These are phyloP conservation scores for Drosophila kurseongensis DNA, from an alignment of 1,140 invertebrate species.

Conservation along the genomic window DNA sequence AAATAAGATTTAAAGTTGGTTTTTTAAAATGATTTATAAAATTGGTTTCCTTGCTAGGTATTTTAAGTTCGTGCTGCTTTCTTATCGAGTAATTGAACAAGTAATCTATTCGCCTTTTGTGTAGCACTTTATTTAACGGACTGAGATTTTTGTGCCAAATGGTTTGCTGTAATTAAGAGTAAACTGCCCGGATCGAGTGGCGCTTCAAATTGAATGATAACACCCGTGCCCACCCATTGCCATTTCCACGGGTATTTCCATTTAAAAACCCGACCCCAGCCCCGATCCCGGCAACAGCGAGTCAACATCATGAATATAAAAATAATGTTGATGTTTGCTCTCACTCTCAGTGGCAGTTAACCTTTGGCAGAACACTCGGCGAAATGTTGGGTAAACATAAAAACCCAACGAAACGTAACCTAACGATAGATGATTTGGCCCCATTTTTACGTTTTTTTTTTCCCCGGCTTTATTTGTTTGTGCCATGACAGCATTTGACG, in stretches of 20 bases:
- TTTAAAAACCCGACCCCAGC: conserved; percentile 12
- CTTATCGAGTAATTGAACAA: not conserved
- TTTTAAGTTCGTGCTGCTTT: not conserved
- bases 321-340: conserved; percentile 81
- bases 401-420: conserved; percentile 81
- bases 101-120: conserved; percentile 10
- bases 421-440: conserved; percentile 67
- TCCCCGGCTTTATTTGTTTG: conserved; percentile 72
- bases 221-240: conserved; percentile 9
- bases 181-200: conserved; percentile 50
- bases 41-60: too few relatives aligned
- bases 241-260: conserved; percentile 11
- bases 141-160: conserved; percentile 23
- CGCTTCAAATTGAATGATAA: conserved; percentile 59
- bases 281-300: not conserved
- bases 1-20: too few relatives aligned
- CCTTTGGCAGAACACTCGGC: conserved; percentile 52
- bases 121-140: conserved; percentile 24
- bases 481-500: conserved; percentile 75
- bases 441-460: conserved; percentile 16
- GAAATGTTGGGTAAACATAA: conserved; percentile 79
- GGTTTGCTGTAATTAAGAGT: conserved; percentile 55
- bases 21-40: not conserved
- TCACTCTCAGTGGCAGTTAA: conserved; percentile 58
- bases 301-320: conserved; percentile 76